Percentiles rank a stretch among this genome's conserved stretches.
Evolutionary conservation across 2,113 vertebrate genomes (phyloP).

Genomic region (Lagopus muta): DNA sequence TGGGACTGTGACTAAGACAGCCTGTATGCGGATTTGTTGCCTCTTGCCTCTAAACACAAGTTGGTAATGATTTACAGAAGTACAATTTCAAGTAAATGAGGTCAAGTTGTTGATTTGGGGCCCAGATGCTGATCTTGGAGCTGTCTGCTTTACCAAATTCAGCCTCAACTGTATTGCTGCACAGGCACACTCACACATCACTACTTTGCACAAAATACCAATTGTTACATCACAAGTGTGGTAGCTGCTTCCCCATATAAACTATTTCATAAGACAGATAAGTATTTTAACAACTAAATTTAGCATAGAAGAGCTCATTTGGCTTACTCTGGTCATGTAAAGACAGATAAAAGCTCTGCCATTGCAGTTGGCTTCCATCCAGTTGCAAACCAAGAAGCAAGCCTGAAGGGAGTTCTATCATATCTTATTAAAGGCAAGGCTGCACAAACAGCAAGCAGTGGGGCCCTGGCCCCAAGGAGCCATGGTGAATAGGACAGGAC

Average conservation of each 20-base stretch:
- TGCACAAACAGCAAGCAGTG: not conserved
- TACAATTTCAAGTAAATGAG: not conserved
- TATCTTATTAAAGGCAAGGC: not conserved
- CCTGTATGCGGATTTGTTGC: not conserved
- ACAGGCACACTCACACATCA: fast-evolving
- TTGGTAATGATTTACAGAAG: not conserved
- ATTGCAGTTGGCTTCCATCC: not conserved
- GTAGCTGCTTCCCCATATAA: not conserved
- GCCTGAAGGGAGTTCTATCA: not conserved
- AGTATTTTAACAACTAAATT: not conserved
- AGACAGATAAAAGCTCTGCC: not conserved
- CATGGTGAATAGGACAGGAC: not conserved
- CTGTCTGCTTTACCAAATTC: not conserved
- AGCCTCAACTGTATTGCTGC: not conserved
- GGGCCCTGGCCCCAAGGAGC: not conserved
- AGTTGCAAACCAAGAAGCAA: not conserved
- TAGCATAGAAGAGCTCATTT: not conserved
- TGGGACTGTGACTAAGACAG: not conserved
- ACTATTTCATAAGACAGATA: not conserved
- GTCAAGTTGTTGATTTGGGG: not conserved
- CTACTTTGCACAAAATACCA: not conserved
- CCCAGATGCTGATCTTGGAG: not conserved
- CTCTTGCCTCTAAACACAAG: not conserved
- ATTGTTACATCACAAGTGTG: not conserved
- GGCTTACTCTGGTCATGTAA: not conserved